These are phyloP conservation scores for Seriola rivoliana DNA, from an alignment of 2,113 vertebrate genomes.

Conservation along the genomic window DNA sequence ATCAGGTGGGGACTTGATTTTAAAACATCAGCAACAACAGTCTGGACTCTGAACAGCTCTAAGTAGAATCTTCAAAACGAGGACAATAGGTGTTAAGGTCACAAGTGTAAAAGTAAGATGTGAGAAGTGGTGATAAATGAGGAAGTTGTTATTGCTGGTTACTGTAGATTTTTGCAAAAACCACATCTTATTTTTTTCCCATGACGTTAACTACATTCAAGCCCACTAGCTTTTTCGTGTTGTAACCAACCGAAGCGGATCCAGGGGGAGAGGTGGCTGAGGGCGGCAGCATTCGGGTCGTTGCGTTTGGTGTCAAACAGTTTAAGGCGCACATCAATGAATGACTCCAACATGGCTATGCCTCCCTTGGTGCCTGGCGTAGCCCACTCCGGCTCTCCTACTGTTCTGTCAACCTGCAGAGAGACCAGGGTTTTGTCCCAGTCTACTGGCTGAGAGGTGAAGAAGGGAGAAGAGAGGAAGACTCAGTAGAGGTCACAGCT, in stretches of 20 bases:
- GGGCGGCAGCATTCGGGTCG: conserved; percentile 85
- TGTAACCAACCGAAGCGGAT: conserved; percentile 88
- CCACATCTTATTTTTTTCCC: neutral
- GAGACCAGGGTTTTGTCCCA: conserved; percentile 86
- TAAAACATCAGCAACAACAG: neutral
- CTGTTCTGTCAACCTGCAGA: conserved; percentile 84
- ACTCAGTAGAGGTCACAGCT: conserved; percentile 14
- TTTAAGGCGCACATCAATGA: conserved; percentile 85
- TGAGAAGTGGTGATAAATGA: neutral
- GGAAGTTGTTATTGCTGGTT: neutral
- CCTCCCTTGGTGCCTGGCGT: conserved; percentile 84
- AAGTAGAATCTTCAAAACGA: too few species aligned
- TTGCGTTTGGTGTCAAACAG: conserved; percentile 85
- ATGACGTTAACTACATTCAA: neutral
- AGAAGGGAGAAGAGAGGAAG: neutral
- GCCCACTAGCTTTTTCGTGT: neutral
- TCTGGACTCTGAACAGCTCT: too few species aligned
- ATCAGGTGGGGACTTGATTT: neutral
- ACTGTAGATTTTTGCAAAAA: neutral
- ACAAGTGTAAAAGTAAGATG: neutral
- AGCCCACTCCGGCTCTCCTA: conserved; percentile 88
- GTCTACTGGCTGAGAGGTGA: conserved; percentile 81
- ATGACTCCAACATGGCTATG: conserved; percentile 87
- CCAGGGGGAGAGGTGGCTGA: conserved; percentile 93
- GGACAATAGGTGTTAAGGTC: neutral